Conservation (phyloP, 2,888 invertebrate genomes). For the Limenitis camilla region DNA sequence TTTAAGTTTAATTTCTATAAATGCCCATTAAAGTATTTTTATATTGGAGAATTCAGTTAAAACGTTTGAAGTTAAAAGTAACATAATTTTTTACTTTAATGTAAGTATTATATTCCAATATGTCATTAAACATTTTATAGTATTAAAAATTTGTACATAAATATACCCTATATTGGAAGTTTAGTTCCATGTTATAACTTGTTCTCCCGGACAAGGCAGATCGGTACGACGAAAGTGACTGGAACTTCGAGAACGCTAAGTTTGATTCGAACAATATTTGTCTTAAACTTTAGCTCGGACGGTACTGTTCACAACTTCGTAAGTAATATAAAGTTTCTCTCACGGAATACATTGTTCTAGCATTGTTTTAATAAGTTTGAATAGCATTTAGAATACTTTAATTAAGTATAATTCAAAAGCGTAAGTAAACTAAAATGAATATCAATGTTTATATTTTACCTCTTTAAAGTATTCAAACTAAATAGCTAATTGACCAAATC, state of each 20-base stretch:
- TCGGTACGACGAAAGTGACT: slow-evolving; percentile 48
- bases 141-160: not conserved
- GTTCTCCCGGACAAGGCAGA: slow-evolving; percentile 31
- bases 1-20: no score
- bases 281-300: slow-evolving; percentile 27
- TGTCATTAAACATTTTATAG: not conserved
- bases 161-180: slow-evolving; percentile 49
- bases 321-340: slow-evolving; percentile 49
- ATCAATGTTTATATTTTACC: no score
- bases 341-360: slow-evolving; percentile 24
- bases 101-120: not conserved
- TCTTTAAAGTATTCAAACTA: no score
- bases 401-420: not conserved
- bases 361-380: slow-evolving; percentile 9
- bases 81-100: no score
- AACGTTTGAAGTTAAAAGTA: no score
- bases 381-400: not conserved
- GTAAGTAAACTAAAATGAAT: no score
- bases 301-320: slow-evolving; percentile 36
- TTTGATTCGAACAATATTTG: slow-evolving; percentile 53
- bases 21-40: no score
- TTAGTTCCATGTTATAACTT: slow-evolving; percentile 46
- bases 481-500: no score
- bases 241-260: slow-evolving; percentile 56
- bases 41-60: no score